Evolutionary conservation across 1,140 invertebrate genomes (phyloP).

Genomic region (Orius insidiosus): DNA sequence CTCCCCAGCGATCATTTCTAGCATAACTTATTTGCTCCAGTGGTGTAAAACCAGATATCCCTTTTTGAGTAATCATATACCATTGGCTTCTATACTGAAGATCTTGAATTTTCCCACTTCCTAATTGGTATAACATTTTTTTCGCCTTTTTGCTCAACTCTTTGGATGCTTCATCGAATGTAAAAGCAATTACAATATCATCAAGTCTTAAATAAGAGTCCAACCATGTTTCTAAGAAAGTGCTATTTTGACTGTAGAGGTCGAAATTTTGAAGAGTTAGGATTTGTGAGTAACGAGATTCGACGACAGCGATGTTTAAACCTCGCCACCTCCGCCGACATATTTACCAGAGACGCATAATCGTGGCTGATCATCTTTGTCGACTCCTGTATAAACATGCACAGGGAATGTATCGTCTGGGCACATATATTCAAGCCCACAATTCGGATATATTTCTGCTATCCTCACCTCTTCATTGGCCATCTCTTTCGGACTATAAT

Average conservation of each 20-base stretch:
- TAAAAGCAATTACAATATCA: constrained; percentile 23
- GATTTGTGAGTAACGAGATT: constrained; percentile 18
- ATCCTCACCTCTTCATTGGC: constrained; percentile 16
- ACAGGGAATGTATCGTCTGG: constrained; percentile 27
- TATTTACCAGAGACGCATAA: constrained; percentile 33
- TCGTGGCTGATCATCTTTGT: constrained; percentile 27
- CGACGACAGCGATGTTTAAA: constrained; percentile 21
- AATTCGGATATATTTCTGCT: constrained; percentile 26
- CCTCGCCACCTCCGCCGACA: constrained; percentile 21
- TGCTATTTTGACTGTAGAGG: constrained; percentile 21
- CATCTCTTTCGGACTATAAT: background rate
- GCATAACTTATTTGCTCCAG: constrained; percentile 30
- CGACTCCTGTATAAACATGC: constrained; percentile 30
- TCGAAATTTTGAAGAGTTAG: constrained; percentile 21
- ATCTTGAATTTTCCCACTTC: constrained; percentile 36
- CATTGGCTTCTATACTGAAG: constrained; percentile 35
- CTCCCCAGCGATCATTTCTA: constrained; percentile 22
- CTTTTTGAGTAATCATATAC: constrained; percentile 38
- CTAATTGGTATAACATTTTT: constrained; percentile 20
- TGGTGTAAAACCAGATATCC: constrained; percentile 32
- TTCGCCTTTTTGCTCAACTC: constrained; percentile 20
- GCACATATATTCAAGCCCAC: constrained; percentile 28
- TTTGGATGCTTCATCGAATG: constrained; percentile 23
- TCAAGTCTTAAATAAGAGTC: constrained; percentile 14
- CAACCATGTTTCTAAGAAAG: constrained; percentile 20